Evolutionary conservation across 2,888 invertebrate species (phyloP).

Genomic region (Anoncus sp.): DNA sequence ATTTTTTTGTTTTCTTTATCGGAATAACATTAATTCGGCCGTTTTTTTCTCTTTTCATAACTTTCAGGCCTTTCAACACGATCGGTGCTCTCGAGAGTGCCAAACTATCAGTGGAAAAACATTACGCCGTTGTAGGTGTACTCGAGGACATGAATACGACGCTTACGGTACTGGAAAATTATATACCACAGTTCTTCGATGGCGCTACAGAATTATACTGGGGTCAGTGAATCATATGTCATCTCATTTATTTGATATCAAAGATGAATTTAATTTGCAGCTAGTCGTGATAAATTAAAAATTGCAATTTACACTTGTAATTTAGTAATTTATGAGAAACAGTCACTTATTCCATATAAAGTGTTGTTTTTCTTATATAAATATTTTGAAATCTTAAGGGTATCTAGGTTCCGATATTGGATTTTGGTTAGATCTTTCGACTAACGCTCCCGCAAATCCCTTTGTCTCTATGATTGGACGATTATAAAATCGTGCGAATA

Average conservation of each 20-base stretch:
- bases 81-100: conserved; percentile 92
- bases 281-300: not conserved
- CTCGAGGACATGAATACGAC: conserved; percentile 95
- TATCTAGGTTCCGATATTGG: no score
- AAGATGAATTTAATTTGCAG: not conserved
- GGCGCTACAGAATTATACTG: conserved; percentile 92
- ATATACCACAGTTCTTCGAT: conserved; percentile 92
- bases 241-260: not conserved
- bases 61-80: conserved; percentile 91
- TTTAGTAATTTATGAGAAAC: no score
- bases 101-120: conserved; percentile 93
- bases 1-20: conserved; percentile 10
- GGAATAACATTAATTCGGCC: not conserved
- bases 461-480: no score
- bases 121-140: conserved; percentile 95
- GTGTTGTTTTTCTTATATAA: no score
- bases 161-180: conserved; percentile 92
- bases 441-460: no score
- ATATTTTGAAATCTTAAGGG: no score
- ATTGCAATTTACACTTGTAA: not conserved
- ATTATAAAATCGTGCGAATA: not conserved
- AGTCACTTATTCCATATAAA: no score
- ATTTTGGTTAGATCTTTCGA: no score
- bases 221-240: conserved; percentile 85
- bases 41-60: not conserved